Conservation (phyloP, 2,797 vertebrate species). For the Molossus molossus region DNA sequence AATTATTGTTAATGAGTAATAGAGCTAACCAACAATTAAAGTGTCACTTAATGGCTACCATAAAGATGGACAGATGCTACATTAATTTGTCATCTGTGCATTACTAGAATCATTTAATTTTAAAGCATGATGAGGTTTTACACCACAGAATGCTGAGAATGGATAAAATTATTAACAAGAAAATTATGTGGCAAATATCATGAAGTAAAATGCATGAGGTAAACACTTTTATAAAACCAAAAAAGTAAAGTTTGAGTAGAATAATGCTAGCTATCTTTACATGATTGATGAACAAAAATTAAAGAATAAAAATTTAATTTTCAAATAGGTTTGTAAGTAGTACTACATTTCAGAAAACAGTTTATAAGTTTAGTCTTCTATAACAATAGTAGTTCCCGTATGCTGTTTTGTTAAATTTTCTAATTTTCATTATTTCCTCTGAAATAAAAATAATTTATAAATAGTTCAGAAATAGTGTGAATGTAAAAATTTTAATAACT, state of each 20-base stretch:
- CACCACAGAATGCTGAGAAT: conserved; percentile 13
- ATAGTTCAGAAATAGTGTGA: not conserved
- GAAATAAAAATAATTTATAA: not conserved
- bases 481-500: not conserved
- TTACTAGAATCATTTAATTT: conserved; percentile 64
- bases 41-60: conserved; percentile 44
- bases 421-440: not conserved
- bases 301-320: not conserved
- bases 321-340: not conserved
- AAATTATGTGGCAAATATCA: not conserved
- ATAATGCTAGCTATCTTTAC: not conserved
- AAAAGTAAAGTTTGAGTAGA: not conserved
- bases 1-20: conserved; percentile 60
- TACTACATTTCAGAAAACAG: not conserved
- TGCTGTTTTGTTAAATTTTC: not conserved
- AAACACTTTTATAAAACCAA: not conserved
- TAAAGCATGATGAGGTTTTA: conserved; percentile 23
- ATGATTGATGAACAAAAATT: not conserved
- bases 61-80: conserved; percentile 45
- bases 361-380: not conserved
- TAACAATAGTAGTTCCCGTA: not conserved
- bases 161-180: conserved; percentile 8
- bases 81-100: conserved; percentile 20
- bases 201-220: not conserved
- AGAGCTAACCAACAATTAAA: conserved; percentile 47